A percentile compares a stretch with the other conserved stretches of the same genome.
These are phyloP conservation scores for Mystacornis crossleyi DNA, from an alignment of 2,113 vertebrate genomes.

Conservation along the genomic window DNA sequence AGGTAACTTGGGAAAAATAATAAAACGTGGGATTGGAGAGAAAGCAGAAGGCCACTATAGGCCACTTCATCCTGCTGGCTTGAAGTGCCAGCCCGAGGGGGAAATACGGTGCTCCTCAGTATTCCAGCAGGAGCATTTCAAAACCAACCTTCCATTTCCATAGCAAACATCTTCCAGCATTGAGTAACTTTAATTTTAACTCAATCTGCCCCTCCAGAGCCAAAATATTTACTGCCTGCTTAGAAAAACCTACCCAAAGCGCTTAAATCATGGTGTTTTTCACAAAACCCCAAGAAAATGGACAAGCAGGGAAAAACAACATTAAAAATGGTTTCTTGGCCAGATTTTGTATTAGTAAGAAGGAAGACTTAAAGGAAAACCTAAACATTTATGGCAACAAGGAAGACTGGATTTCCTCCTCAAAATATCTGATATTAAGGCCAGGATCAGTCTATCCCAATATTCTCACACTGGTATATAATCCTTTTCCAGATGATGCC, in stretches of 20 bases:
- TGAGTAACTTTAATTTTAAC: background rate
- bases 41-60: background rate
- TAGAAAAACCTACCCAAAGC: background rate
- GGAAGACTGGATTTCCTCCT: background rate
- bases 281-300: background rate
- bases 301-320: background rate
- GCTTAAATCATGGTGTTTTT: background rate
- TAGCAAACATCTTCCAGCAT: background rate
- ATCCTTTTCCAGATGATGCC: background rate
- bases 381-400: background rate
- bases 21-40: background rate
- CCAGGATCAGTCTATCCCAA: background rate
- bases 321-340: background rate
- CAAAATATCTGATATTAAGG: background rate
- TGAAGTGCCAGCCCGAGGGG: background rate
- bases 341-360: background rate
- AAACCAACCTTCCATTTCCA: background rate
- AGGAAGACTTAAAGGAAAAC: background rate
- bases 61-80: background rate
- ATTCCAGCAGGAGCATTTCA: background rate
- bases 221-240: background rate
- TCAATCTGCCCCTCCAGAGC: background rate
- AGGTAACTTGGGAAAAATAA: background rate
- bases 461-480: background rate
- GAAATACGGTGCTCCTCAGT: background rate